These are phyloP conservation scores for Drosophila setosimentum DNA, from an alignment of 2,888 invertebrate genomes.

Conservation along the genomic window DNA sequence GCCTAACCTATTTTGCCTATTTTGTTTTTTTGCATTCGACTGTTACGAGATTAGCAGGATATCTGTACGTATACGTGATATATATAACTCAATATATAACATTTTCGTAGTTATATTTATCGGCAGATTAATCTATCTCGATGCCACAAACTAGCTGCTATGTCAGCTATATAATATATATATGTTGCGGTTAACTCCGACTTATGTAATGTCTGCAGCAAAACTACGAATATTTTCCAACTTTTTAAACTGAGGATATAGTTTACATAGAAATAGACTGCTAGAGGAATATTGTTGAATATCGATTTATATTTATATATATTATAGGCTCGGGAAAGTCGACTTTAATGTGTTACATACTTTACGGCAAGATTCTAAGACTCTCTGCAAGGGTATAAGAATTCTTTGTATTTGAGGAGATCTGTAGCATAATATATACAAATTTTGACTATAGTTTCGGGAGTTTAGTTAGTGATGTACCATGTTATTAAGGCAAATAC, in stretches of 20 bases:
- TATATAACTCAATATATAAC: neutral
- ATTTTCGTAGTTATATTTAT: neutral
- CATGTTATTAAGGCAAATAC: neutral
- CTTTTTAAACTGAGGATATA: neutral
- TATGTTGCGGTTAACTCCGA: neutral
- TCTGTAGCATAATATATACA: neutral
- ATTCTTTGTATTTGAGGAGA: neutral
- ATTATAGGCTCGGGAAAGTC: neutral
- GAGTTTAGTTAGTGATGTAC: neutral
- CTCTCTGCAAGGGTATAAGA: neutral
- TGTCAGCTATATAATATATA: neutral
- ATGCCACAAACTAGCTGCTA: no score
- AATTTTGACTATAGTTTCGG: neutral
- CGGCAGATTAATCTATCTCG: neutral
- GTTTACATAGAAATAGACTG: neutral
- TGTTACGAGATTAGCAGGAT: neutral
- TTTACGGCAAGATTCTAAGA: neutral
- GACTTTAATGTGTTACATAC: neutral
- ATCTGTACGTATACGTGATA: neutral
- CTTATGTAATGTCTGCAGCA: neutral
- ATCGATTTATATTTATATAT: neutral
- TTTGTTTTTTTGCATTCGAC: neutral
- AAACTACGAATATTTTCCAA: neutral
- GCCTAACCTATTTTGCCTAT: no score
- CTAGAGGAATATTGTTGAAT: neutral